Evolutionary conservation across 2,888 invertebrate genomes (phyloP).

Genomic region (Amphipoea lucens): DNA sequence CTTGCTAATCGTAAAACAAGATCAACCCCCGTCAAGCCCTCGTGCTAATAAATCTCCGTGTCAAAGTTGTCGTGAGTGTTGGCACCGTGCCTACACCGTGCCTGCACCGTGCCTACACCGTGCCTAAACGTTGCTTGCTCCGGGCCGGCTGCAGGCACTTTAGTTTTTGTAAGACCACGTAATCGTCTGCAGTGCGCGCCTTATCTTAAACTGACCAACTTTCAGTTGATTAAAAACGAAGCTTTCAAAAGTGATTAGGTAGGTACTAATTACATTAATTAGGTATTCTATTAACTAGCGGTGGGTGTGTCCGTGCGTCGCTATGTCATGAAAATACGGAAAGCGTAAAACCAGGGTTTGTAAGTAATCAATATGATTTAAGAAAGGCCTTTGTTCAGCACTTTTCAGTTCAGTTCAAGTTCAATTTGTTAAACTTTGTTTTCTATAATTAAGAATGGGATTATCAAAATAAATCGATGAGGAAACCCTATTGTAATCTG

Average conservation of each 20-base stretch:
- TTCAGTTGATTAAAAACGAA: background rate
- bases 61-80: background rate
- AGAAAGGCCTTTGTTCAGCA: background rate
- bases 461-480: background rate
- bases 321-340: background rate
- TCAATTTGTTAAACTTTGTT: background rate
- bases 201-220: background rate
- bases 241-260: too few species aligned
- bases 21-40: background rate
- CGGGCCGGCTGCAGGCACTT: slow-evolving; percentile 10
- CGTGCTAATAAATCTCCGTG: slow-evolving; percentile 33
- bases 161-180: slow-evolving; percentile 10
- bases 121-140: background rate
- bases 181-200: slow-evolving; percentile 24
- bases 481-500: background rate
- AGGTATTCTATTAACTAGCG: background rate
- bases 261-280: background rate
- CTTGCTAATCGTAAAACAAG: slow-evolving; percentile 7
- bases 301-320: too few species aligned
- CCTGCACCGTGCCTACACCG: background rate
- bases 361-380: background rate
- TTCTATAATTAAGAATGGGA: background rate
- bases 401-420: background rate
- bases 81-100: slow-evolving; percentile 14
- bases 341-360: background rate